A percentile compares a stretch with the other conserved stretches of the same genome.
Evolutionary conservation across 2,113 vertebrate genomes (phyloP).

Genomic region (Notarius lentiginosus): DNA sequence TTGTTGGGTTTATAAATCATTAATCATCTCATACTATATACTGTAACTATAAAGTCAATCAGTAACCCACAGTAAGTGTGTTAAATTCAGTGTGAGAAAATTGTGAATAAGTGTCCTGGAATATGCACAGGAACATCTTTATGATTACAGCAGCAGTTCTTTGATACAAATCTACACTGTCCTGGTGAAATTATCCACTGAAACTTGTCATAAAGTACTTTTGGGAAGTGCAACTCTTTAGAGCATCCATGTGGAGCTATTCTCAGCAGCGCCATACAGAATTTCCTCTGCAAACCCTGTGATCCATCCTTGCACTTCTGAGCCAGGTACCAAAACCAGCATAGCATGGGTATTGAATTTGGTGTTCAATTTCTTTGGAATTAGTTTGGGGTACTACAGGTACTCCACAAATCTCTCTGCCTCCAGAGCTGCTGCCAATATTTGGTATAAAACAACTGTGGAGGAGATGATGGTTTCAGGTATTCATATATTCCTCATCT

Average conservation of each 20-base stretch:
- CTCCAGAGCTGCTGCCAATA: neutral
- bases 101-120: neutral
- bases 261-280: neutral
- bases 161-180: neutral
- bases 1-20: neutral
- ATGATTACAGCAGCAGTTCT: neutral
- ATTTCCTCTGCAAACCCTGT: neutral
- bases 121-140: neutral
- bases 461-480: neutral
- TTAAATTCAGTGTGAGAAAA: neutral
- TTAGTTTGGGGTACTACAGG: neutral
- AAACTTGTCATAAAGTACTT: neutral
- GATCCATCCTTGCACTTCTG: neutral
- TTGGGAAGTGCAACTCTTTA: neutral
- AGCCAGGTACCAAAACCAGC: neutral
- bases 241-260: neutral
- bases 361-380: neutral
- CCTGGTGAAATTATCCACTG: neutral
- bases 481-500: neutral
- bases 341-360: neutral
- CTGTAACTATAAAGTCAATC: neutral
- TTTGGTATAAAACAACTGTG: neutral
- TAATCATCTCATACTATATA: neutral
- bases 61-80: neutral
- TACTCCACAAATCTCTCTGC: neutral